phyloP scores from a whole-genome alignment of 2,113 vertebrate species.

The Climacteris rufus region DNA sequence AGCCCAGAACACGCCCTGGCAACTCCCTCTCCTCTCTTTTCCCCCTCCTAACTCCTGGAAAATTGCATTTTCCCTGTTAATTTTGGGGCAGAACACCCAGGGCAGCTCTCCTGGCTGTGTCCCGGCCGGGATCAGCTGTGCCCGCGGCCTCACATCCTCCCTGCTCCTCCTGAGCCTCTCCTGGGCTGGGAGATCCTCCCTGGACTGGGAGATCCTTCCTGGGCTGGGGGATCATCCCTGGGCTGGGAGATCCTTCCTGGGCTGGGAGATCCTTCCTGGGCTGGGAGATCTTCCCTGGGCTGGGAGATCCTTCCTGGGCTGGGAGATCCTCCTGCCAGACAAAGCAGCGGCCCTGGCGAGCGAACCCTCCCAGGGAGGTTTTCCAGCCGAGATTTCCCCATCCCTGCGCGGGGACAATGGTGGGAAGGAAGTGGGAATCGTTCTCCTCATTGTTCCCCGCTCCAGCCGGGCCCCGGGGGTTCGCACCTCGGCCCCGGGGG shows the following conservation, averaged over 20 bases:
- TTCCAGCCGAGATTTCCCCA: background rate
- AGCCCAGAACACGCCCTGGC: background rate
- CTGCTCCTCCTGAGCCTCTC: no score
- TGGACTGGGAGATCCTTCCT: background rate
- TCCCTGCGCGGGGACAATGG: slow-evolving; percentile 33
- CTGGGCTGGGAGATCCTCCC: background rate
- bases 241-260: background rate
- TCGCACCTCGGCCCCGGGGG: slow-evolving; percentile 3
- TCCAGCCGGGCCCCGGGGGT: background rate
- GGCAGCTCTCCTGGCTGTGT: background rate
- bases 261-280: background rate
- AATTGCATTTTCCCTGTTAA: background rate
- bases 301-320: background rate
- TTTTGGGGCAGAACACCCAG: background rate
- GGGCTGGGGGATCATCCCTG: no score
- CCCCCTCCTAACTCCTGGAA: background rate
- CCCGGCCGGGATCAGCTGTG: background rate
- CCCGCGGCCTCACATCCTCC: background rate
- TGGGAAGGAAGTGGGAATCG: slow-evolving; percentile 55
- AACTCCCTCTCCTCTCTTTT: background rate
- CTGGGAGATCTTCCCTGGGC: background rate
- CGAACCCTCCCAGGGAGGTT: background rate
- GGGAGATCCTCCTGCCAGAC: background rate
- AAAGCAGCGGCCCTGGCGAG: background rate
- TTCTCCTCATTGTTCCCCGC: background rate